Evolutionary conservation across 2,888 invertebrate species (phyloP).

Genomic region (Pherbina coryleti): DNA sequence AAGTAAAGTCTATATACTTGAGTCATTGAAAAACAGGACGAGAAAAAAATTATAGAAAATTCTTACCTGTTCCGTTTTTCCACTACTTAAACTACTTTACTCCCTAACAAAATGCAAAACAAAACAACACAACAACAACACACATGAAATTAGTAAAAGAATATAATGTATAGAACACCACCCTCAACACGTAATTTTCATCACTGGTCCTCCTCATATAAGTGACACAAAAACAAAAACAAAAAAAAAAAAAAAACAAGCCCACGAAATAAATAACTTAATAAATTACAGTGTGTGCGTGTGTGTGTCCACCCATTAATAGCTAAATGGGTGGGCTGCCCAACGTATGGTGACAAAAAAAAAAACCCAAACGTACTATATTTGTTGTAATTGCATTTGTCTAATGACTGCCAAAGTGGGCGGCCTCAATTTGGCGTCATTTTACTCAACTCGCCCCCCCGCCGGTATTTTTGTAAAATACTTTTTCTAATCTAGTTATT

Average conservation of each 20-base stretch:
- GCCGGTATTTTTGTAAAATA: background rate
- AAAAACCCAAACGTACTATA: background rate
- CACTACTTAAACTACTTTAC: background rate
- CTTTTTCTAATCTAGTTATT: background rate
- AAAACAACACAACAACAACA: too few species aligned
- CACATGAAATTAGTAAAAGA: too few species aligned
- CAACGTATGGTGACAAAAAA: background rate
- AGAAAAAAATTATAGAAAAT: background rate
- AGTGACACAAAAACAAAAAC: background rate
- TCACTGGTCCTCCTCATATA: background rate
- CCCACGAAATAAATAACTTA: background rate
- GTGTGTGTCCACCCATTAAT: background rate
- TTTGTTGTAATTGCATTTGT: conserved; percentile 18
- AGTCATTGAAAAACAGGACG: background rate
- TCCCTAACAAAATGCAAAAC: too few species aligned
- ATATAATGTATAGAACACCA: background rate
- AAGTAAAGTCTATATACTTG: background rate
- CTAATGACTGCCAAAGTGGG: conserved; percentile 14
- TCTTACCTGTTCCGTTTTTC: background rate
- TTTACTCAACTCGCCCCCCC: background rate
- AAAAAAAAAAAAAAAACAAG: background rate
- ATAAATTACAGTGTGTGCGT: conserved; percentile 24
- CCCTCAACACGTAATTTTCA: background rate
- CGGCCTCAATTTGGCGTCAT: background rate
- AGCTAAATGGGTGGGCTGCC: background rate